Evolutionary conservation across 2,888 invertebrate genomes (phyloP).

Genomic region (Leucozona laternaria): DNA sequence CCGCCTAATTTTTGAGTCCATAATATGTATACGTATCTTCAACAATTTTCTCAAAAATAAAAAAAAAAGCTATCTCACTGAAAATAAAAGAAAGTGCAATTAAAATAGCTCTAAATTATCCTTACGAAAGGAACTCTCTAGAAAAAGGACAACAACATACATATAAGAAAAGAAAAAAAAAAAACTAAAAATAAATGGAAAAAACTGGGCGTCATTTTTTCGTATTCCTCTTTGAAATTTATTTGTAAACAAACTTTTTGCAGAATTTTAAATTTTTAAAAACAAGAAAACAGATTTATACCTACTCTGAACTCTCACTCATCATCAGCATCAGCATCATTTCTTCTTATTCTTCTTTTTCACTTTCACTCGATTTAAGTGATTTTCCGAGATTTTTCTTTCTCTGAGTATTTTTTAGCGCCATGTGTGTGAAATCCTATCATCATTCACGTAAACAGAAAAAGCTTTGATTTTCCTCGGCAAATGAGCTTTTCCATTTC

Average conservation of each 20-base stretch:
- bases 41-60: background rate
- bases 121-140: background rate
- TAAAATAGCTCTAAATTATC: constrained; percentile 25
- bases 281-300: background rate
- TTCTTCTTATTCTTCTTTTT: background rate
- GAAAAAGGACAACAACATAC: background rate
- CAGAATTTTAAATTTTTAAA: background rate
- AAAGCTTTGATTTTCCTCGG: constrained; percentile 31
- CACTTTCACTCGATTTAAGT: constrained; percentile 16
- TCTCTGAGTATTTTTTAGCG: constrained; percentile 26
- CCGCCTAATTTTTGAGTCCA: constrained; percentile 18
- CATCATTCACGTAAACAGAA: background rate
- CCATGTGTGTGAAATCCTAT: background rate
- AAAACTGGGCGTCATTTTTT: constrained; percentile 27
- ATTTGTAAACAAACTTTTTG: constrained; percentile 56
- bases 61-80: background rate
- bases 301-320: background rate
- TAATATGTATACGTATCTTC: no score
- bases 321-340: background rate
- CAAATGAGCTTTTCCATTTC: constrained; percentile 41
- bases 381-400: constrained; percentile 29
- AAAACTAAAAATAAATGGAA: background rate
- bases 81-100: constrained; percentile 19
- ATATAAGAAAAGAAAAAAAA: no score
- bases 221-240: constrained; percentile 21